Percentiles rank a stretch among this genome's conserved stretches.
Conservation (phyloP, 2,113 vertebrate genomes). For the Rhinoptilus africanus region DNA sequence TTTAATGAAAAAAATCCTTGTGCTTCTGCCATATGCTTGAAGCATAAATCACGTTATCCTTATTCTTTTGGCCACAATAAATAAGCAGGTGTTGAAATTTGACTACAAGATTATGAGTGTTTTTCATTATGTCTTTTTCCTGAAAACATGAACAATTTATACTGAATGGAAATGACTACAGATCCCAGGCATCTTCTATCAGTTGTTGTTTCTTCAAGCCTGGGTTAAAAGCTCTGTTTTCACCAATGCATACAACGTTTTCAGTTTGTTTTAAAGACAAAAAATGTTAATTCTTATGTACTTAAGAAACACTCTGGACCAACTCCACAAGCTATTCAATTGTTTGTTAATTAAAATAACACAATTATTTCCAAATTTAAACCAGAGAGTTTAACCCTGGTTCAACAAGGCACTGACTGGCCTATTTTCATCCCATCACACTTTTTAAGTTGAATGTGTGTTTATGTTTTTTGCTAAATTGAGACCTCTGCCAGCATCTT, state of each 20-base stretch:
- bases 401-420: not conserved
- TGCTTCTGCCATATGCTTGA: not conserved
- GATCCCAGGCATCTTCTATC: not conserved
- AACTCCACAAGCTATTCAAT: not conserved
- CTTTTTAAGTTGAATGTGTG: not conserved
- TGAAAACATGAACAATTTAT: not conserved
- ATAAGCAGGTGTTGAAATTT: conserved; percentile 40
- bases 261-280: not conserved
- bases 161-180: not conserved
- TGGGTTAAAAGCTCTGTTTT: not conserved
- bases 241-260: not conserved
- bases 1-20: not conserved
- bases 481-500: not conserved
- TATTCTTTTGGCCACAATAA: not conserved
- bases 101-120: not conserved
- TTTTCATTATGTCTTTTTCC: conserved; percentile 13
- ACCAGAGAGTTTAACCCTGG: not conserved
- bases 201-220: not conserved
- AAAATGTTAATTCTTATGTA: not conserved
- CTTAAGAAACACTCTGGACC: not conserved
- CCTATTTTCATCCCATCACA: not conserved
- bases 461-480: not conserved
- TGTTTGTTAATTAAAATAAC: not conserved
- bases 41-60: not conserved
- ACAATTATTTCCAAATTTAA: not conserved